Percentiles rank a stretch among this genome's conserved stretches.
Evolutionary conservation across 2,113 vertebrate genomes (phyloP).

Genomic region (Sinocyclocheilus anshuiensis): DNA sequence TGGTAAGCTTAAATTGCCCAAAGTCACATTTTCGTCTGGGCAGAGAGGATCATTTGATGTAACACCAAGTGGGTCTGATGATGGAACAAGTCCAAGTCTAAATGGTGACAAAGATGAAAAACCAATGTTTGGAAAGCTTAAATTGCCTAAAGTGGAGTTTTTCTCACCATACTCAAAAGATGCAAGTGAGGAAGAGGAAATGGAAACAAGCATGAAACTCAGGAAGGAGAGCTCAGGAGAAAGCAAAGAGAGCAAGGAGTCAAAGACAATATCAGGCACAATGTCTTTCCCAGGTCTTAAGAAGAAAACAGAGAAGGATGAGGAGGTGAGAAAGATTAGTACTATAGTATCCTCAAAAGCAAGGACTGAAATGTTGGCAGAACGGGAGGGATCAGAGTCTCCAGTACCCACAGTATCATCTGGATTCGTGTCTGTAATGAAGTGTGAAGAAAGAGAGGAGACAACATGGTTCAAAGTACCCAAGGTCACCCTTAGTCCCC

Average conservation of each 20-base stretch:
- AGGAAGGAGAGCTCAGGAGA: slow-evolving; percentile 55
- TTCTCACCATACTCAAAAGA: slow-evolving; percentile 73
- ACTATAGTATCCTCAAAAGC: slow-evolving; percentile 70
- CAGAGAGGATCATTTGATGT: slow-evolving; percentile 63
- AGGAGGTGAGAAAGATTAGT: slow-evolving; percentile 28
- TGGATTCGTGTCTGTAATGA: slow-evolving; percentile 65
- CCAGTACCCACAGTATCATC: slow-evolving; percentile 60
- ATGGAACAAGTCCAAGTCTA: slow-evolving; percentile 55
- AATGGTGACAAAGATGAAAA: slow-evolving; percentile 65
- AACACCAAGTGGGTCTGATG: slow-evolving; percentile 41
- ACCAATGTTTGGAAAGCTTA: slow-evolving; percentile 72
- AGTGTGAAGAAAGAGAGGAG: slow-evolving; percentile 68
- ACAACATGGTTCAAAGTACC: slow-evolving; percentile 81
- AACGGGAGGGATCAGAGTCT: slow-evolving; percentile 67
- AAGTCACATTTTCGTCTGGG: slow-evolving; percentile 72
- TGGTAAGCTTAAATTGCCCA: slow-evolving; percentile 71
- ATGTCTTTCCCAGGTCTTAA: slow-evolving; percentile 63
- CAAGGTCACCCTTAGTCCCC: slow-evolving; percentile 79
- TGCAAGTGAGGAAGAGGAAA: slow-evolving; percentile 49
- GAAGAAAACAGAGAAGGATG: slow-evolving; percentile 60
- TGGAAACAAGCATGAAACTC: slow-evolving; percentile 60
- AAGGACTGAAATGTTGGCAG: slow-evolving; percentile 73
- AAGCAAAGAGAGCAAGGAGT: slow-evolving; percentile 42
- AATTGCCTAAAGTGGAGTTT: slow-evolving; percentile 81
- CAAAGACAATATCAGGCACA: slow-evolving; percentile 65